These are phyloP conservation scores for Engystomops pustulosus DNA, from an alignment of 2,113 vertebrate genomes.

Conservation along the genomic window DNA sequence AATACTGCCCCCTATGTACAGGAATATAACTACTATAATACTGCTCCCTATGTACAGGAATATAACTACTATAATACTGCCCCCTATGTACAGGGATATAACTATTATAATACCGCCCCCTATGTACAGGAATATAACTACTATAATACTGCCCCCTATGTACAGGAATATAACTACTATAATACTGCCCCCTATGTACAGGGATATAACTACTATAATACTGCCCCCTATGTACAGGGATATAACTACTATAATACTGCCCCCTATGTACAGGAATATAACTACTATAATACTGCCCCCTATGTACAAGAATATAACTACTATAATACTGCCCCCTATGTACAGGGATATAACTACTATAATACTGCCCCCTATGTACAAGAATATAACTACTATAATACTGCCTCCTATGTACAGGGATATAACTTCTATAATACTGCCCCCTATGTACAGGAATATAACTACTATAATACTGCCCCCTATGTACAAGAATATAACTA, in stretches of 20 bases:
- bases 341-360: conserved; percentile 5
- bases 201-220: background rate
- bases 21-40: background rate
- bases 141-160: background rate
- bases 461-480: background rate
- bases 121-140: conserved; percentile 1
- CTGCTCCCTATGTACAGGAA: background rate
- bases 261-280: background rate
- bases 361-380: conserved; percentile 7
- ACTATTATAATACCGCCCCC: background rate
- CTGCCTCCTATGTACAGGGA: background rate
- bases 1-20: background rate
- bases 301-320: conserved; percentile 16
- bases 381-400: conserved; percentile 6
- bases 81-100: background rate
- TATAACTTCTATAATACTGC: conserved; percentile 5
- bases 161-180: background rate
- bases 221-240: background rate
- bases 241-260: background rate
- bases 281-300: conserved; percentile 2
- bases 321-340: background rate
- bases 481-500: conserved; percentile 7
- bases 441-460: background rate
- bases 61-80: background rate
- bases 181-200: background rate